These are phyloP conservation scores for Pseudomyrmex concolor DNA, from an alignment of 1,140 invertebrate genomes.

Conservation along the genomic window DNA sequence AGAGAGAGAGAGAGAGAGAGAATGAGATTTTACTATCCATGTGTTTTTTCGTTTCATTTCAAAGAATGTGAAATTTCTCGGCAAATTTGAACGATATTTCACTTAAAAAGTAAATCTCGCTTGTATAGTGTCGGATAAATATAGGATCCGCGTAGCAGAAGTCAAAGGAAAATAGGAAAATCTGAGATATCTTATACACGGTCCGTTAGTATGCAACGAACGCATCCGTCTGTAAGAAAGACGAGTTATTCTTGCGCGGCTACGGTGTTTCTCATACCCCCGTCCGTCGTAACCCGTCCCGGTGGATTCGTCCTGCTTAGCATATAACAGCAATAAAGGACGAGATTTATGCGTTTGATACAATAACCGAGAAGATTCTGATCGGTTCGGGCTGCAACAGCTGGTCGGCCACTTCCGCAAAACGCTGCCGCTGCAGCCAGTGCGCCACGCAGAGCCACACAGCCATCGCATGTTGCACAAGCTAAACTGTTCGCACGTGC, in stretches of 20 bases:
- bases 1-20: no score
- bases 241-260: slow-evolving; percentile 65
- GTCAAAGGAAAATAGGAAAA: not conserved
- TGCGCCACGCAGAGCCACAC: not conserved
- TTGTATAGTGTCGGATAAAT: not conserved
- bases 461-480: slow-evolving; percentile 45
- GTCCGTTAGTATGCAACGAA: slow-evolving; percentile 19
- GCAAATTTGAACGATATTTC: no score
- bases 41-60: no score
- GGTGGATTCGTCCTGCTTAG: slow-evolving; percentile 72
- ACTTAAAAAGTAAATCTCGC: not conserved
- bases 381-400: slow-evolving; percentile 51
- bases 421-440: not conserved
- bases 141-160: not conserved
- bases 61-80: no score
- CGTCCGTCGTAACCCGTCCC: slow-evolving; percentile 42
- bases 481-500: slow-evolving; percentile 56
- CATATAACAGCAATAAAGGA: slow-evolving; percentile 77
- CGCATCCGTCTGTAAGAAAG: slow-evolving; percentile 54
- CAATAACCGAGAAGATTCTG: slow-evolving; percentile 70
- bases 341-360: slow-evolving; percentile 75
- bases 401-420: slow-evolving; percentile 39
- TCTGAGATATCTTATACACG: slow-evolving; percentile 10
- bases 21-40: no score
- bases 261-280: slow-evolving; percentile 30